Evolutionary conservation across 2,888 invertebrate genomes (phyloP).

Genomic region (Silvanus unidentatus): DNA sequence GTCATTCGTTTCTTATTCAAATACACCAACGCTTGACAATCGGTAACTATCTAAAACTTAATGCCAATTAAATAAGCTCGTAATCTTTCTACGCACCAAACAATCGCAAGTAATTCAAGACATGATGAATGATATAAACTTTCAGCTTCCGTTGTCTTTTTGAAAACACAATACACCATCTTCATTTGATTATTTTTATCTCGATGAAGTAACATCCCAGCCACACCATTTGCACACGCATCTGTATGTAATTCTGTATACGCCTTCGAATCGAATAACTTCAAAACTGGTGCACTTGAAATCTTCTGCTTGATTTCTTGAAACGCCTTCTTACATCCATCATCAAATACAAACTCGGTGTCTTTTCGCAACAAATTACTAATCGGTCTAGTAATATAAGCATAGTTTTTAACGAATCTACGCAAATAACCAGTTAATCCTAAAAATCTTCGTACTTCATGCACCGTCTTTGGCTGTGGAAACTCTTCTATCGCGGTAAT

Average conservation of each 20-base stretch:
- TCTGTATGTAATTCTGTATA: slow-evolving; percentile 19
- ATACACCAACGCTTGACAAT: slow-evolving; percentile 26
- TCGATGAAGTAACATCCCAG: slow-evolving; percentile 26
- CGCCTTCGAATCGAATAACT: slow-evolving; percentile 16
- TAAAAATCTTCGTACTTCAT: slow-evolving; percentile 20
- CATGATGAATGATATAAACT: slow-evolving; percentile 24
- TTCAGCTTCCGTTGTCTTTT: slow-evolving; percentile 24
- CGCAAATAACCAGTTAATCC: slow-evolving; percentile 22
- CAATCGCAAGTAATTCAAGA: slow-evolving; percentile 24
- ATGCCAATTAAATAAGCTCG: slow-evolving; percentile 20
- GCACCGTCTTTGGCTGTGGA: slow-evolving; percentile 14
- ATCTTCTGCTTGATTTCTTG: slow-evolving; percentile 11
- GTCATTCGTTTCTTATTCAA: slow-evolving; percentile 23
- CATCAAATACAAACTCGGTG: no score
- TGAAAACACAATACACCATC: slow-evolving; percentile 23
- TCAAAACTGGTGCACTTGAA: slow-evolving; percentile 11
- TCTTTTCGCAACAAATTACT: no score
- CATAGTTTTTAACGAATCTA: slow-evolving; percentile 21
- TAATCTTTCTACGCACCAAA: slow-evolving; percentile 24
- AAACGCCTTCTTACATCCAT: slow-evolving; percentile 10
- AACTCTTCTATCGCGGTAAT: slow-evolving; percentile 14
- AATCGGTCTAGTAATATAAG: slow-evolving; percentile 26
- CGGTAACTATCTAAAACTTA: slow-evolving; percentile 16
- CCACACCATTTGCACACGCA: slow-evolving; percentile 19
- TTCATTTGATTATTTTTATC: slow-evolving; percentile 19